Base-by-base conservation (phyloP, 2,888 invertebrate species). In the Fragum fragum region DNA sequence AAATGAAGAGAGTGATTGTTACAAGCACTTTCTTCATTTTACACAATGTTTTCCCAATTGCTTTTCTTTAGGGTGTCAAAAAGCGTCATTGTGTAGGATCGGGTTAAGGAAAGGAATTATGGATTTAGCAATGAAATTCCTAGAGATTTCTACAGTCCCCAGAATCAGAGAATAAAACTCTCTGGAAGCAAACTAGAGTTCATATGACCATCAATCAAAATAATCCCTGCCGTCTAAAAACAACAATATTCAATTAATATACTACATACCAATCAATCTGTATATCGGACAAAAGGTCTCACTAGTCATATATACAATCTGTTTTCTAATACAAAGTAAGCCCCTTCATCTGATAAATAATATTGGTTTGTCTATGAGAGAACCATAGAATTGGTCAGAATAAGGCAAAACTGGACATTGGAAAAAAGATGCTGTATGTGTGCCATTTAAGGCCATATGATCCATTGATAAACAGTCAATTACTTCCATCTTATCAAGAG, bases 161-260 rank as follows among this genome's bases (percentile, higher is more conserved):
- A 9, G 7, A 57, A n/a, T 47, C 32, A 9, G 47, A n/a, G 47
- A 47, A 23, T 9, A 57, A 57, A 57, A 57, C 23, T 14, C 57
- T 28, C 57, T 57, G 57, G 26, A 57, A 57, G 47, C 57, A 57
- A 26, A 28, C 26, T 28, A 57, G 36, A 63, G 36, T 63, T 63
- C 63, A 63, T 63, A 57, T 32, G 32, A 63, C 21, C 63, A 63
- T 63, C 63, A 63, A 63, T 66, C 66, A 66, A 42, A 66, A 21
- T 32, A 66, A 39, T 66, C 42, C 66, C 23, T 26, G 18, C 42
- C 66, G 42, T 66, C 66, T 66, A 42, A 42, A 39, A 42, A 66
- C 39, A 66, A 66, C 66, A 66, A 66, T 66, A 66, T 66, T 66
- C 66, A 66, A 66, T 66, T 42, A 66, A 66, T 42, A 66, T 66